These are phyloP conservation scores for Sycophila sp. DNA, from an alignment of 1,140 invertebrate genomes.

Conservation along the genomic window DNA sequence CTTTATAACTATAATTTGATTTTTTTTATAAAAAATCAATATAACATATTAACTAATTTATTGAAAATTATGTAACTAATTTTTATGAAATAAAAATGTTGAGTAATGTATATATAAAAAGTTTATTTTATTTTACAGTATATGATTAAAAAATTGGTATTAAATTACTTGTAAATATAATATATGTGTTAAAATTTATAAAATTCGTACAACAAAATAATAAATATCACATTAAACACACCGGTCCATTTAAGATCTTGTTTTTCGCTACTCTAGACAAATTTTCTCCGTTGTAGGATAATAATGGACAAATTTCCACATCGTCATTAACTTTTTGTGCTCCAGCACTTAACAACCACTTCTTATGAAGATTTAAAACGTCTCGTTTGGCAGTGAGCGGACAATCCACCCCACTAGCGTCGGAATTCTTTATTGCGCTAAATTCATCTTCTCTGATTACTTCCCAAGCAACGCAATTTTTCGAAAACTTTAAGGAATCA, in stretches of 20 bases:
- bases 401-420: constrained; percentile 82
- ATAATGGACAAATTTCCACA: constrained; percentile 90
- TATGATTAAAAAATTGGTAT: too few species aligned
- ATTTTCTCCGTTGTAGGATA: constrained; percentile 92
- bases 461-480: constrained; percentile 94
- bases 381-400: constrained; percentile 86
- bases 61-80: too few species aligned
- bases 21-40: too few species aligned
- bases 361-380: constrained; percentile 83
- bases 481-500: constrained; percentile 95
- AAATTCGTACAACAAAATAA: not conserved
- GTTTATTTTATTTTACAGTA: too few species aligned
- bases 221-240: constrained; percentile 24
- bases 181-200: not conserved
- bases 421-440: constrained; percentile 95
- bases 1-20: too few species aligned
- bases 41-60: too few species aligned
- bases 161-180: too few species aligned
- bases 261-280: constrained; percentile 74
- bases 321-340: constrained; percentile 75
- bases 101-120: too few species aligned
- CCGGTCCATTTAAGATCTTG: constrained; percentile 76
- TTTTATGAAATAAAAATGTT: too few species aligned
- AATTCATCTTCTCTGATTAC: constrained; percentile 94
- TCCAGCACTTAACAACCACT: constrained; percentile 86